Evolutionary conservation across 2,888 invertebrate genomes (phyloP).

Genomic region (Lycaena phlaeas): DNA sequence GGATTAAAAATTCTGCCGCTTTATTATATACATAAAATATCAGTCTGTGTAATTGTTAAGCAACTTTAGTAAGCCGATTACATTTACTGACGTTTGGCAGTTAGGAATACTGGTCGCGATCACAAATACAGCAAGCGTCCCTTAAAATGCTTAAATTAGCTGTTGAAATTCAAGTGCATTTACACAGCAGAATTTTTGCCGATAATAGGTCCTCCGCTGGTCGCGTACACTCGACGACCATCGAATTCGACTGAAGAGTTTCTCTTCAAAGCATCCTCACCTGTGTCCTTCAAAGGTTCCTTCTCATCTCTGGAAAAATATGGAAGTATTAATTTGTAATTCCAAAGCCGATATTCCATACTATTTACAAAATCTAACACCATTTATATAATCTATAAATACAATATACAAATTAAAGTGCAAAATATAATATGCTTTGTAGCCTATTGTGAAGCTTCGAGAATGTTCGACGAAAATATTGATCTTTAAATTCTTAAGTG

Average conservation of each 20-base stretch:
- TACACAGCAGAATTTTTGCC: constrained; percentile 93
- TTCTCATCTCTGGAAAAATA: constrained; percentile 78
- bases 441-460: neutral
- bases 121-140: constrained; percentile 59
- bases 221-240: constrained; percentile 85
- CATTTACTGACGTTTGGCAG: constrained; percentile 56
- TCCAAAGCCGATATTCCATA: neutral
- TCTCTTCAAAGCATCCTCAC: constrained; percentile 78
- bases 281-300: constrained; percentile 82
- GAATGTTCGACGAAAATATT: neutral
- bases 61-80: constrained; percentile 34
- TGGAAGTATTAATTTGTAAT: neutral
- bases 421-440: neutral
- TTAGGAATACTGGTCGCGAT: constrained; percentile 60
- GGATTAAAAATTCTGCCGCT: neutral
- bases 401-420: neutral
- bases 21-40: neutral
- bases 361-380: constrained; percentile 3
- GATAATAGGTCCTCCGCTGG: constrained; percentile 87
- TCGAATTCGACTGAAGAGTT: constrained; percentile 88
- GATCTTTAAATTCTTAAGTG: neutral
- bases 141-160: constrained; percentile 4
- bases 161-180: constrained; percentile 18
- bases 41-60: constrained; percentile 20
- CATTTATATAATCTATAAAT: constrained; percentile 2